phyloP scores from a whole-genome alignment of 2,113 vertebrate species.

The Sphaerodactylus townsendi region DNA sequence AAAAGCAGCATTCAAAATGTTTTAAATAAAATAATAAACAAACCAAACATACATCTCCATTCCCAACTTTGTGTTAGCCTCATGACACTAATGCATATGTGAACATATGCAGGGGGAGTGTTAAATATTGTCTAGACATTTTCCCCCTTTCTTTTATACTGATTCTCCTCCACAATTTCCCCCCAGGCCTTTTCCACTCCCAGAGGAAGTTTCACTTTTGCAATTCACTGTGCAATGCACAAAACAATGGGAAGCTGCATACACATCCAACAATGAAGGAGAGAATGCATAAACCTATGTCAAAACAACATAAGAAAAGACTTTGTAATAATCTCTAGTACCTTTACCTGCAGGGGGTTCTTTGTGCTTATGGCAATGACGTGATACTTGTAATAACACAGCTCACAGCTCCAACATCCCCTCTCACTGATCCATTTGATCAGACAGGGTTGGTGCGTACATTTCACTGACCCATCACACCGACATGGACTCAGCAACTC shows the following conservation, averaged over 20 bases:
- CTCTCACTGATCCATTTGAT: conserved; percentile 99
- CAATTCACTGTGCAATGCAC: background rate
- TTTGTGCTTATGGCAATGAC: conserved; percentile 99
- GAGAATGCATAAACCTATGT: background rate
- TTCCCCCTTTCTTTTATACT: too few relatives aligned
- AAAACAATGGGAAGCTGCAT: background rate
- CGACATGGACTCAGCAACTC: conserved; percentile 97
- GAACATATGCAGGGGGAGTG: too few relatives aligned
- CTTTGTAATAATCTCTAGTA: conserved; percentile 73
- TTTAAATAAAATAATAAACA: too few relatives aligned
- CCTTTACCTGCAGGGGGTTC: conserved; percentile 96
- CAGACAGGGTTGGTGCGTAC: conserved; percentile 97
- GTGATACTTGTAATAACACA: conserved; percentile 99
- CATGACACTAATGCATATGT: too few relatives aligned
- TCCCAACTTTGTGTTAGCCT: too few relatives aligned
- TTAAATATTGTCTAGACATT: too few relatives aligned
- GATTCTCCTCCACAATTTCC: too few relatives aligned
- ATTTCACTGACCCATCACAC: conserved; percentile 94
- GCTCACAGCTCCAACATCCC: conserved; percentile 98
- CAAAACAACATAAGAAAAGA: conserved; percentile 62
- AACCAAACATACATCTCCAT: too few relatives aligned
- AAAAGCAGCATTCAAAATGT: too few relatives aligned
- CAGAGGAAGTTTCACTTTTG: background rate
- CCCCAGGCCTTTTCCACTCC: too few relatives aligned
- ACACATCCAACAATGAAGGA: conserved; percentile 33